Base-by-base conservation (phyloP, 2,797 vertebrate species). In the Echeneis naucrates region DNA sequence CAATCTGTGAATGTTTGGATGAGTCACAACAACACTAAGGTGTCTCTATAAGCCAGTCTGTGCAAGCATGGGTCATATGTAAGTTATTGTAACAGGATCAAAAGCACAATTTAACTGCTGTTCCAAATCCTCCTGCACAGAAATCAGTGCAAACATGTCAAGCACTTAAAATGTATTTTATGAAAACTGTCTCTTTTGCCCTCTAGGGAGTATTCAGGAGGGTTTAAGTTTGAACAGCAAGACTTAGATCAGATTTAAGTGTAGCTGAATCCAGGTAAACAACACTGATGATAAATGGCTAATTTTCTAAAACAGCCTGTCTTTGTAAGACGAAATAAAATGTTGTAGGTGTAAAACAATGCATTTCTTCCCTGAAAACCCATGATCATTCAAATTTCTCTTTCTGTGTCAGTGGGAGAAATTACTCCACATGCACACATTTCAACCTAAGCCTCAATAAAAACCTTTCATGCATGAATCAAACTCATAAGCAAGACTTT, bases 1-100 rank as follows among this genome's bases (percentile, higher is more conserved):
- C 9, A 14, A 30, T 40, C 13, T 58, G 57, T 55, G 58, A 80
- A 65, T 21, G 5, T 30, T 24, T 24, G 4, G 12, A 33, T 23
- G 60, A 79, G 62, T 74, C 68, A 61, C 73, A 78, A 48, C 23
- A 21, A 38, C 27, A 42, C n/a, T n/a, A 8, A 40, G 74, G 51
- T 47, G 21, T 67, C 68, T 57, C 45, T 47, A 21, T 2, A 40
- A 77, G 69, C 48, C 65, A 33, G 65, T 45, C 52, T 42, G 30
- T 63, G 72, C 70, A 71, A 65, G 64, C 67, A 48, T 19, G 16
- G 70, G 50, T 38, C 58, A 40, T 21, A 35, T 52, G 50, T 10
- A 72, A 68, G 58, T 81, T 60, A 68, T 13, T 70, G 72, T 64
- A 83, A 82, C 61, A 56, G 6, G 42, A 59, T 78, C 24, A 68